These are phyloP conservation scores for Molossus alvarezi DNA, from an alignment of 2,797 vertebrate species.

Conservation along the genomic window DNA sequence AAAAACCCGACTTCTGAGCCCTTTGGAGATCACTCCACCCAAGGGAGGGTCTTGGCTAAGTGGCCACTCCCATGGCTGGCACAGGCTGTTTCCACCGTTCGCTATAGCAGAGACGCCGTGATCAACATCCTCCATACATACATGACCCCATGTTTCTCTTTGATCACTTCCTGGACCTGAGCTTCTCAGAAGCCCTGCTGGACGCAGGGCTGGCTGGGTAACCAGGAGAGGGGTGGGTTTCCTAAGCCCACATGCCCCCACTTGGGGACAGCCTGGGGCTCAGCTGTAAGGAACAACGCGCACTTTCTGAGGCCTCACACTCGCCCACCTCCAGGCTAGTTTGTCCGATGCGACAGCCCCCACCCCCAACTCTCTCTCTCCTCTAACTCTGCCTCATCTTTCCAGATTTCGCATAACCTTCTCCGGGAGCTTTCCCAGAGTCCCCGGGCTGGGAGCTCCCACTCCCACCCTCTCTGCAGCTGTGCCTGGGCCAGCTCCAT, in stretches of 20 bases:
- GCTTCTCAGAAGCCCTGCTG: conserved; percentile 41
- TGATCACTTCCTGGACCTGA: conserved; percentile 48
- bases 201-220: background rate
- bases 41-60: background rate
- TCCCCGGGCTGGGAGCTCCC: background rate
- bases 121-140: background rate
- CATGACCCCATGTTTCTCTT: background rate
- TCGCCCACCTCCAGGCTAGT: background rate
- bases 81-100: background rate
- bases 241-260: background rate
- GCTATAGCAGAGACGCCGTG: background rate
- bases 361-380: background rate
- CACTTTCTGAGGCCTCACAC: background rate
- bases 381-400: background rate
- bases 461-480: fast-evolving
- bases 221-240: background rate
- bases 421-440: background rate
- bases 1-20: background rate
- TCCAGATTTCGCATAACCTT: background rate
- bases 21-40: background rate
- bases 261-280: background rate
- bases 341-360: background rate
- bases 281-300: background rate
- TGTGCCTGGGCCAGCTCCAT: background rate
- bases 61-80: background rate